These are phyloP conservation scores for Melitaea cinxia DNA, from an alignment of 1,140 invertebrate species.

Conservation along the genomic window DNA sequence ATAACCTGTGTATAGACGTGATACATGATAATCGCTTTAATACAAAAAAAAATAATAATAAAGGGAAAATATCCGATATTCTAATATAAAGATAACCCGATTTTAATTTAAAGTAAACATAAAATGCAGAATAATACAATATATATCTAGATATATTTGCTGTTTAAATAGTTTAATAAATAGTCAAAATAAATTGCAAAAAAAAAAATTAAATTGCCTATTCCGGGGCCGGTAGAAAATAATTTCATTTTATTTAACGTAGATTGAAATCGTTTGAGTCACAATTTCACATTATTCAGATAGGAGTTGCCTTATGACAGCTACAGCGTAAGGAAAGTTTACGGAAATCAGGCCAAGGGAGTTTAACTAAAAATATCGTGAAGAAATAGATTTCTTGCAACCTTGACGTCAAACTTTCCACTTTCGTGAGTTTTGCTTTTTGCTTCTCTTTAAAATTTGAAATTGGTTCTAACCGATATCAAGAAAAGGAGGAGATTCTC, in stretches of 20 bases:
- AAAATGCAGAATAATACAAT: too few species aligned
- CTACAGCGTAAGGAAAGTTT: constrained; percentile 14
- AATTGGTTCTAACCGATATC: neutral
- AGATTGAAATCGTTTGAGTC: neutral
- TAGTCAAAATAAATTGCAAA: too few species aligned
- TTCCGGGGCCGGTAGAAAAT: neutral
- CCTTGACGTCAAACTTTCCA: constrained; percentile 12
- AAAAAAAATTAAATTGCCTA: neutral
- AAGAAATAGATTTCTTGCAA: constrained; percentile 18
- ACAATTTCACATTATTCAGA: constrained; percentile 7
- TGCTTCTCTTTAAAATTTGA: constrained; percentile 1
- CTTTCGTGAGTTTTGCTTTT: constrained; percentile 12
- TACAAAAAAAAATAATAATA: too few species aligned
- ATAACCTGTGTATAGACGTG: too few species aligned
- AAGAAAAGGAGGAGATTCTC: too few species aligned
- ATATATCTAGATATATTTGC: too few species aligned
- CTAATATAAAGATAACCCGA: too few species aligned
- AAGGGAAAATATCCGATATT: too few species aligned
- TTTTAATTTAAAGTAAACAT: too few species aligned
- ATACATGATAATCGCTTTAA: too few species aligned
- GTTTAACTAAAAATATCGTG: constrained; percentile 11
- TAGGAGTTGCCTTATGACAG: constrained; percentile 9
- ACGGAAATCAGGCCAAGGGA: constrained; percentile 16
- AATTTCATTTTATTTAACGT: neutral
- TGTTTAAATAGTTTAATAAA: too few species aligned